A percentile compares a stretch with the other conserved stretches of the same genome.
phyloP scores from a whole-genome alignment of 2,113 vertebrate species.

The Larimichthys crocea region DNA sequence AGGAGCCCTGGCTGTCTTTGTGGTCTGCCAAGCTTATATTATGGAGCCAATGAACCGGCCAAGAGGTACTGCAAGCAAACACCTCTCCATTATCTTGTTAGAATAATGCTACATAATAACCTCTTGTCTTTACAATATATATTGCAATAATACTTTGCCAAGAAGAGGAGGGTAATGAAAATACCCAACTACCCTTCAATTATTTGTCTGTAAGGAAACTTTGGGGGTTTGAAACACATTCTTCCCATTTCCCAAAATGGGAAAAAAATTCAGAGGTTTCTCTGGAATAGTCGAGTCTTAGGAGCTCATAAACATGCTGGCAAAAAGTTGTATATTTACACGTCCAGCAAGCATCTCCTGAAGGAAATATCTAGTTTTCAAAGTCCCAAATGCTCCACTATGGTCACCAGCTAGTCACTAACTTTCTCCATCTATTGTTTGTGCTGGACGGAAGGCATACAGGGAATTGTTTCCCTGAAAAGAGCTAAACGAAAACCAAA shows the following conservation, averaged over 20 bases:
- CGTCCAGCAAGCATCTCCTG: not conserved
- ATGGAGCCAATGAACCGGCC: constrained; percentile 43
- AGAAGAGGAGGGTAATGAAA: constrained; percentile 10
- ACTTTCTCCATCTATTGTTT: not conserved
- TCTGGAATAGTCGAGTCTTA: not conserved
- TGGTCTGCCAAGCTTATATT: constrained; percentile 33
- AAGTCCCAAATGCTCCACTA: not conserved
- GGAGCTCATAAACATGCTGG: not conserved
- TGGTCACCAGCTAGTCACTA: too few relatives aligned
- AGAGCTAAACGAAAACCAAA: not conserved
- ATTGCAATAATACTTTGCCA: constrained; percentile 8
- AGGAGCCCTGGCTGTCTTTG: constrained; percentile 22
- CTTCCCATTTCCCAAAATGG: not conserved
- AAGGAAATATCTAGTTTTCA: not conserved
- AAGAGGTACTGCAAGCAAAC: constrained; percentile 32
- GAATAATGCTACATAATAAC: constrained; percentile 47
- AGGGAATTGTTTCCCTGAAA: not conserved
- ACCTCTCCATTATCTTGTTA: constrained; percentile 55
- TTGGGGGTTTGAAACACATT: not conserved
- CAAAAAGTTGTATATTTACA: not conserved
- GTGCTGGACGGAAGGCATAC: not conserved
- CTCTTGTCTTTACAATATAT: constrained; percentile 37
- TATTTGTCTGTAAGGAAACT: not conserved
- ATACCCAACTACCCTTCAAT: constrained; percentile 8
- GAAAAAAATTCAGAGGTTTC: constrained; percentile 1